Evolutionary conservation across 2,113 vertebrate species (phyloP), one percentile per base, ranked within the genome.

Genomic region (Antechinus stuartii): DNA sequence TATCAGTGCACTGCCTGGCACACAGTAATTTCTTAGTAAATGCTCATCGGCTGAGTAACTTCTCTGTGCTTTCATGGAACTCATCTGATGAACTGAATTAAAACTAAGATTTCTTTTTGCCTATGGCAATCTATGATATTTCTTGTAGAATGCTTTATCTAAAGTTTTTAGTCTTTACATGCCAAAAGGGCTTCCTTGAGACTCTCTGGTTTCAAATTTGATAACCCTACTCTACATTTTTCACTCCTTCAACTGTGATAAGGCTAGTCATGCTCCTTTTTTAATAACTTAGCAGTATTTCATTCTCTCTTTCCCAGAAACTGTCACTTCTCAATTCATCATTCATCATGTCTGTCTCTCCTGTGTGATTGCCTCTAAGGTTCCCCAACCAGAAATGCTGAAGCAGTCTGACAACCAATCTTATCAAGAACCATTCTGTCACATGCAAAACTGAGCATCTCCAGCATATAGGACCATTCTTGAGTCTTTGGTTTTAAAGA

Each of bases 311-410:
- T 49, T 52, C 49, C 8, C 49, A 93, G 61, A 46, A 84, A 93
- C 55, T 89, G 30, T 54, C 56, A 91, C 93, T 98, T 94, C 42
- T 47, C 76, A 92, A 76, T 97, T 96, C 89, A 95, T 94, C 94
- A 16, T 97, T 97, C 89, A 95, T 94, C 93, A 14, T 96, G 95
- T 94, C 54, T 95, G 54, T 94, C 93, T 97, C 94, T 55, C 89
- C 92, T 30, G 0, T n/a, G 35, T 56, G 91, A 89, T n/a, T 89
- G 42, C 91, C 42, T 96, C 89, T 93, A 49, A 95, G 94, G 89
- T 94, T 50, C 91, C 54, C 95, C 89, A 96, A 56, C 42, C 89
- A 90, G 95, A 93, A 91, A 89, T 11, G 11, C 16, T 35, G 90
- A 93, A 23, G 2, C 22, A 3, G 0, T 35, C 35, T 54, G n/a